Conservation (phyloP, 2,113 vertebrate species). For the Argyrosomus japonicus region DNA sequence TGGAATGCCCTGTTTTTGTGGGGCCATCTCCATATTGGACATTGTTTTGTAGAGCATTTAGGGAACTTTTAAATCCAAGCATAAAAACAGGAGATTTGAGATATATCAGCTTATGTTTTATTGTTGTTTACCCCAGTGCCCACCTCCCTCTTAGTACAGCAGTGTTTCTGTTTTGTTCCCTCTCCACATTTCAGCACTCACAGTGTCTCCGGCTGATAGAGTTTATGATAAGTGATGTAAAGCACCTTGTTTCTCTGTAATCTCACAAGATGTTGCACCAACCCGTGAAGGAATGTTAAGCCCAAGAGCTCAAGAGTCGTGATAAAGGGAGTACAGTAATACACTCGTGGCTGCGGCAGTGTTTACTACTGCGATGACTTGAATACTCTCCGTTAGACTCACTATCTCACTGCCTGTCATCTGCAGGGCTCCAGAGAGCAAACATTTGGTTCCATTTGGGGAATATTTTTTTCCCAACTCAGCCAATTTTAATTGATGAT, state of each 20-base stretch:
- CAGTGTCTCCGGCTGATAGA: slow-evolving; percentile 10
- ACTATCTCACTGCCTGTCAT: neutral
- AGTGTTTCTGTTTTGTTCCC: slow-evolving; percentile 14
- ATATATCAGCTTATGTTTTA: slow-evolving; percentile 13
- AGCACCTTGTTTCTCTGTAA: slow-evolving; percentile 39
- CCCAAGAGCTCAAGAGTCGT: slow-evolving; percentile 14
- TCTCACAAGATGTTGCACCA: slow-evolving; percentile 35
- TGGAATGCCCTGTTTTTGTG: slow-evolving; percentile 81
- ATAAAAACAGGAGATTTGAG: slow-evolving; percentile 4
- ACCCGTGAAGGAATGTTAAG: slow-evolving; percentile 43
- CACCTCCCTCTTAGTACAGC: neutral
- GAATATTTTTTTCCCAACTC: slow-evolving; percentile 18
- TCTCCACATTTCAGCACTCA: neutral
- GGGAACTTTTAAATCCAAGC: neutral
- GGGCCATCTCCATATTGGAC: slow-evolving; percentile 27
- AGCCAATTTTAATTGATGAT: slow-evolving; percentile 1
- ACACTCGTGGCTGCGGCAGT: neutral
- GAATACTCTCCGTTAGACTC: slow-evolving; percentile 1
- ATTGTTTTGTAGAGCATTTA: slow-evolving; percentile 40
- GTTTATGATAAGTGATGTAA: slow-evolving; percentile 47
- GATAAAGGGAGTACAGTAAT: slow-evolving; percentile 21
- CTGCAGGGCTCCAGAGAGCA: neutral
- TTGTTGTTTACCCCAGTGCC: slow-evolving; percentile 15
- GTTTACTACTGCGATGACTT: slow-evolving; percentile 20
- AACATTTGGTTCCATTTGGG: slow-evolving; percentile 36